A percentile compares a stretch with the other conserved stretches of the same genome.
Conservation (phyloP, 2,797 vertebrate species). For the Lates japonicus region DNA sequence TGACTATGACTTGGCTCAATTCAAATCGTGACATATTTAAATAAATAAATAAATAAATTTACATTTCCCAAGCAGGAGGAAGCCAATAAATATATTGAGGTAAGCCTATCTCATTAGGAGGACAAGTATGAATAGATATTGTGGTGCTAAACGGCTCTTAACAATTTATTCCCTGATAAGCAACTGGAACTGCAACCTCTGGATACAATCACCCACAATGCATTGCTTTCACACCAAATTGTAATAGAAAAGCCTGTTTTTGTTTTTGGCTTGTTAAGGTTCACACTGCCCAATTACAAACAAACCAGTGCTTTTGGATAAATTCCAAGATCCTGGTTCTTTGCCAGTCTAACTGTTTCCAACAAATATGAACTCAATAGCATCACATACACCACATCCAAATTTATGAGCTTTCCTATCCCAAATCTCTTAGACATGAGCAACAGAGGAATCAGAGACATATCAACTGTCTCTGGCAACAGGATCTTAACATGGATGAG, state of each 20-base stretch:
- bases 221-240: slow-evolving; percentile 18
- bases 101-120: slow-evolving; percentile 61
- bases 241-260: background rate
- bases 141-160: slow-evolving; percentile 44
- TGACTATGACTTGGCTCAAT: slow-evolving; percentile 63
- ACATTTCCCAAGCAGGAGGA: slow-evolving; percentile 42
- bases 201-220: slow-evolving; percentile 14
- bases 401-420: background rate
- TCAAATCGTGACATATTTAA: slow-evolving; percentile 61
- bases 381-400: background rate
- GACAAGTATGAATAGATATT: slow-evolving; percentile 55
- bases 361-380: background rate
- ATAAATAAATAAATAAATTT: slow-evolving; percentile 47
- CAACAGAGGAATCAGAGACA: background rate
- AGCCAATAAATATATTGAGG: slow-evolving; percentile 62
- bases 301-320: background rate
- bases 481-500: background rate
- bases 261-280: no score
- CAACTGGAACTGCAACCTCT: slow-evolving; percentile 16
- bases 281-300: slow-evolving; percentile 5
- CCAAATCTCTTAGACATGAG: background rate
- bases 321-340: background rate
- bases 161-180: slow-evolving; percentile 42
- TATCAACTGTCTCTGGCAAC: background rate
- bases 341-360: background rate